Evolutionary conservation across 1,140 invertebrate genomes (phyloP).

Genomic region (Microplitis demolitor): DNA sequence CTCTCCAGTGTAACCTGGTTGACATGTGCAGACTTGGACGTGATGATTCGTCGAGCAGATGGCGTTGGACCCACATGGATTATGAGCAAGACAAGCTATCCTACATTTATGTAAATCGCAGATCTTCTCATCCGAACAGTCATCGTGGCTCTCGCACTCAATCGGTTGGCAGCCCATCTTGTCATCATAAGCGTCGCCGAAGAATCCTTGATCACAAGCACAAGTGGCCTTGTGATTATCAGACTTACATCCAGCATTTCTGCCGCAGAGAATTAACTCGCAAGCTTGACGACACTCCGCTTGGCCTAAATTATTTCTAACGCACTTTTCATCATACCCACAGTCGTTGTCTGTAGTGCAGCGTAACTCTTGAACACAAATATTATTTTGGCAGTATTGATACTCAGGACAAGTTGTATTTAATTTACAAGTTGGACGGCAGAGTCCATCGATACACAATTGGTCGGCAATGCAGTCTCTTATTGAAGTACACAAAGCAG

Average conservation of each 20-base stretch:
- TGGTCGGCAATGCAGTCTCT: slow-evolving; percentile 82
- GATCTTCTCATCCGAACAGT: slow-evolving; percentile 81
- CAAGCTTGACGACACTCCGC: slow-evolving; percentile 76
- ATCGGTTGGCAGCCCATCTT: slow-evolving; percentile 76
- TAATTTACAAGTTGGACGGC: slow-evolving; percentile 77
- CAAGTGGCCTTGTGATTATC: slow-evolving; percentile 75
- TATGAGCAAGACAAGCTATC: slow-evolving; percentile 79
- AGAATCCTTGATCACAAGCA: slow-evolving; percentile 76
- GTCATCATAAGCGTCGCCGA: slow-evolving; percentile 75
- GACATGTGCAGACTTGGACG: slow-evolving; percentile 75
- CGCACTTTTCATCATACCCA: slow-evolving; percentile 69
- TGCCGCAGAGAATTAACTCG: slow-evolving; percentile 74
- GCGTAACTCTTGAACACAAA: slow-evolving; percentile 79
- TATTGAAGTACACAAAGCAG: slow-evolving; percentile 74
- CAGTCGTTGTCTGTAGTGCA: slow-evolving; percentile 76
- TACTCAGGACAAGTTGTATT: slow-evolving; percentile 80
- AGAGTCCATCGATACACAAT: slow-evolving; percentile 78
- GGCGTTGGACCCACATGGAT: slow-evolving; percentile 83
- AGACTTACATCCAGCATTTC: slow-evolving; percentile 78
- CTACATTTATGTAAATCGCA: slow-evolving; percentile 82
- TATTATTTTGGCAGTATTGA: slow-evolving; percentile 80
- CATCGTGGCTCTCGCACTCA: slow-evolving; percentile 72
- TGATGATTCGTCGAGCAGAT: slow-evolving; percentile 82
- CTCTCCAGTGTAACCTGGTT: slow-evolving; percentile 84
- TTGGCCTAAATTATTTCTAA: slow-evolving; percentile 70